These are phyloP conservation scores for Lynx canadensis DNA, from an alignment of 2,113 vertebrate genomes.

Conservation along the genomic window DNA sequence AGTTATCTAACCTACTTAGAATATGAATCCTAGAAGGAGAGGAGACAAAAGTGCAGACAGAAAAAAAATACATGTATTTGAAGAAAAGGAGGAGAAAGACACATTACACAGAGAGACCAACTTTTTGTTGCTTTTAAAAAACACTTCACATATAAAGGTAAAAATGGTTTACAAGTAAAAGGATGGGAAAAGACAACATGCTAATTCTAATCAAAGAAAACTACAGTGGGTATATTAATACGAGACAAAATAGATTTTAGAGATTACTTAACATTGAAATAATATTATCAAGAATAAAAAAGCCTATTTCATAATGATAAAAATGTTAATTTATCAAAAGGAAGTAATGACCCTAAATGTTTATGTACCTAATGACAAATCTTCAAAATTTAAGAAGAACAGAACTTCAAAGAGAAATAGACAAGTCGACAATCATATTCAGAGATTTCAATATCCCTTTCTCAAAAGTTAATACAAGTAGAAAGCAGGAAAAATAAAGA, in stretches of 20 bases:
- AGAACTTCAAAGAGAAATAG: neutral
- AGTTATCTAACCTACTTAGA: neutral
- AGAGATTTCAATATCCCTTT: neutral
- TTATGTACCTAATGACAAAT: neutral
- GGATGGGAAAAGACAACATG: neutral
- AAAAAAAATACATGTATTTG: neutral
- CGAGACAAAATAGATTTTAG: neutral
- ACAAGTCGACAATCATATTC: neutral
- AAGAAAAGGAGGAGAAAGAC: neutral
- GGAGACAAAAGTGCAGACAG: neutral
- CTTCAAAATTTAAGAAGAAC: neutral
- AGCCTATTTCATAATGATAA: neutral
- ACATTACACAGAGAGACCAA: neutral
- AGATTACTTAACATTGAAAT: neutral
- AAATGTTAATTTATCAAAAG: neutral
- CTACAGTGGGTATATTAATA: neutral
- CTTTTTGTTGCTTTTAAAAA: neutral
- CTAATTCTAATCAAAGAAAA: neutral
- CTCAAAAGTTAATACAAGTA: conserved; percentile 20
- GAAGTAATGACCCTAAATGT: neutral
- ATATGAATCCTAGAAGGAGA: neutral
- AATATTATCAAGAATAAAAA: neutral
- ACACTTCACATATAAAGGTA: neutral
- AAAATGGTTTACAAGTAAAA: conserved; percentile 38
- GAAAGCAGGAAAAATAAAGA: neutral